Evolutionary conservation across 2,113 vertebrate genomes (phyloP).

Genomic region (Ptilorrhoa leucosticta): DNA sequence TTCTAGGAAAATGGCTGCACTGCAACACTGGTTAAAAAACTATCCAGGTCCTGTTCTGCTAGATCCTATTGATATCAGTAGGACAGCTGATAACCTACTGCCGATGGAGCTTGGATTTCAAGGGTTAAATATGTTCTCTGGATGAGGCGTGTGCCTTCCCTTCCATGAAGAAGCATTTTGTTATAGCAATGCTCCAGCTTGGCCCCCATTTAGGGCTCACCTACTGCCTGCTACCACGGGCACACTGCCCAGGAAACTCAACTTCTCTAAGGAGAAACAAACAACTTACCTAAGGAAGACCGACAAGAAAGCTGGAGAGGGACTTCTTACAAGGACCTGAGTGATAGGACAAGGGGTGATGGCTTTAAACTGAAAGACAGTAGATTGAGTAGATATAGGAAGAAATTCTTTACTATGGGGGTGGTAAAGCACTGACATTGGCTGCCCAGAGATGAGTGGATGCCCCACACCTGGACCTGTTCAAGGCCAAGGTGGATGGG

Average conservation of each 20-base stretch:
- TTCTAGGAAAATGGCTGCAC: neutral
- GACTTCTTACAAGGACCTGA: too few relatives aligned
- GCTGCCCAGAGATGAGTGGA: too few relatives aligned
- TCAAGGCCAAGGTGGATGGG: neutral
- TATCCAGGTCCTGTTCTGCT: neutral
- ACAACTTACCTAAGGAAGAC: neutral
- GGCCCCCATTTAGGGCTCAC: neutral
- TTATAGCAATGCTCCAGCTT: neutral
- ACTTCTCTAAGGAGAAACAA: neutral
- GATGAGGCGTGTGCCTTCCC: neutral
- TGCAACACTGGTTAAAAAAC: neutral
- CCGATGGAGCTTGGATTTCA: neutral
- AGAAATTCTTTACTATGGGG: neutral
- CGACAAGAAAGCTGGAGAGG: neutral
- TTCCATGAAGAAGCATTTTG: neutral
- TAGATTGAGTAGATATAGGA: neutral
- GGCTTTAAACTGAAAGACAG: neutral
- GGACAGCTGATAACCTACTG: neutral
- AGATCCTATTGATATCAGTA: neutral
- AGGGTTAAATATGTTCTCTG: neutral
- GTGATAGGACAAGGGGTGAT: neutral
- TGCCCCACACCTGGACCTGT: neutral
- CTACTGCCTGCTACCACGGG: rapidly evolving
- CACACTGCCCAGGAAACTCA: rapidly evolving
- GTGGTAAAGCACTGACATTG: neutral